Evolutionary conservation across 2,797 vertebrate genomes (phyloP).

Genomic region (Alcedo quadribrachys): DNA sequence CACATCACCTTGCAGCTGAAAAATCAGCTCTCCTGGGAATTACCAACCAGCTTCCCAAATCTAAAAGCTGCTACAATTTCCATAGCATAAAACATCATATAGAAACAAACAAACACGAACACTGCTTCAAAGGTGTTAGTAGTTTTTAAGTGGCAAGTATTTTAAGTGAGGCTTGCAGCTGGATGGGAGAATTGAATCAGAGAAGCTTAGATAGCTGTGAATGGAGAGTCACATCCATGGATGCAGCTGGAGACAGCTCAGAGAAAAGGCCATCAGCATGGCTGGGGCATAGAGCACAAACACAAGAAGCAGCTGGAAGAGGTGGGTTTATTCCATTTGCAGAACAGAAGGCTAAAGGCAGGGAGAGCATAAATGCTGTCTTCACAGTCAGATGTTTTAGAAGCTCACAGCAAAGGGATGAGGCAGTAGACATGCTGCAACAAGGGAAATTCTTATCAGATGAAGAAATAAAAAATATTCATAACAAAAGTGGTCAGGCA

Average conservation of each 20-base stretch:
- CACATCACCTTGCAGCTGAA: background rate
- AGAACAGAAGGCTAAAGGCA: background rate
- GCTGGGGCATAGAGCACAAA: background rate
- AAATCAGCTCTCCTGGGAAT: background rate
- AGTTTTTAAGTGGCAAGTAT: background rate
- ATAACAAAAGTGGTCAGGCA: background rate
- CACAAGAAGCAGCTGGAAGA: background rate
- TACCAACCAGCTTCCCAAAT: background rate
- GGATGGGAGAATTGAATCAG: rapidly evolving
- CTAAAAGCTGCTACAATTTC: background rate
- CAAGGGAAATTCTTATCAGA: background rate
- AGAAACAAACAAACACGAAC: background rate
- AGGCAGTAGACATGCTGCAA: background rate
- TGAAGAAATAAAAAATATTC: background rate
- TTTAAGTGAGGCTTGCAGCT: background rate
- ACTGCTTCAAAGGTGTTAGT: background rate
- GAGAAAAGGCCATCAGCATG: background rate
- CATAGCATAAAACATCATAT: background rate
- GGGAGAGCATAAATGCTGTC: background rate
- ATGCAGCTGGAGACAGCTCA: background rate
- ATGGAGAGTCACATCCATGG: background rate
- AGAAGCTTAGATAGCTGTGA: background rate
- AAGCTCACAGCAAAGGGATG: background rate
- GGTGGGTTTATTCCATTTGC: background rate
- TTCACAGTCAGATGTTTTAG: background rate